A percentile compares a stretch with the other conserved stretches of the same genome.
Evolutionary conservation across 2,888 invertebrate genomes (phyloP).

Genomic region (Hylaea fasciaria): DNA sequence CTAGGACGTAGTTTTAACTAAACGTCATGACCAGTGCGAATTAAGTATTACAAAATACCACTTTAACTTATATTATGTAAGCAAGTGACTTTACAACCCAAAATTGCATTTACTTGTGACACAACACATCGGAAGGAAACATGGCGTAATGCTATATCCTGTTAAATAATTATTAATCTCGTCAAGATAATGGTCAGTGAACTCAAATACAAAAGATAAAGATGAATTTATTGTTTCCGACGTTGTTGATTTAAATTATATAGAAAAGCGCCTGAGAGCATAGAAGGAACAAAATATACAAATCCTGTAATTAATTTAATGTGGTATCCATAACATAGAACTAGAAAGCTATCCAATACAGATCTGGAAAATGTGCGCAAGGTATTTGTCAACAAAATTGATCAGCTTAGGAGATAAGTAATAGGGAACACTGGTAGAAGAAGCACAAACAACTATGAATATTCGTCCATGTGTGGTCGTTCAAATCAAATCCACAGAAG

Average conservation of each 20-base stretch:
- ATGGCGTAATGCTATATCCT: slow-evolving; percentile 42
- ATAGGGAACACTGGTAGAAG: too few species aligned
- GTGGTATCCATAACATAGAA: too few species aligned
- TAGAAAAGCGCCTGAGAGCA: not conserved
- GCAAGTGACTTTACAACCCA: slow-evolving; percentile 26
- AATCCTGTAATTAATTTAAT: too few species aligned
- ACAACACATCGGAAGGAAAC: slow-evolving; percentile 43
- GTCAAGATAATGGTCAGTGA: slow-evolving; percentile 34
- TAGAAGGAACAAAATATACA: not conserved
- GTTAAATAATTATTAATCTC: slow-evolving; percentile 40
- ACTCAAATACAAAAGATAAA: slow-evolving; percentile 27
- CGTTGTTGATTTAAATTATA: slow-evolving; percentile 22
- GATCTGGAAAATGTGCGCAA: too few species aligned
- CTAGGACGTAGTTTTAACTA: slow-evolving; percentile 27
- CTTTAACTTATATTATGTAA: slow-evolving; percentile 33
- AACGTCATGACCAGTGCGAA: slow-evolving; percentile 10
- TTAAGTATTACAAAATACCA: slow-evolving; percentile 23
- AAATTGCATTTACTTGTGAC: slow-evolving; percentile 36
- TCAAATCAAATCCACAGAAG: slow-evolving; percentile 24
- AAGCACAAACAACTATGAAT: too few species aligned
- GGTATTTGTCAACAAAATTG: too few species aligned
- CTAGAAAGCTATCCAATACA: too few species aligned
- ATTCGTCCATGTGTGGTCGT: too few species aligned
- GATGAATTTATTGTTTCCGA: slow-evolving; percentile 22
- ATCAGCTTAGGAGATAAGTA: too few species aligned